Conservation (phyloP, 2,113 vertebrate genomes). For the Perca schrenkii region DNA sequence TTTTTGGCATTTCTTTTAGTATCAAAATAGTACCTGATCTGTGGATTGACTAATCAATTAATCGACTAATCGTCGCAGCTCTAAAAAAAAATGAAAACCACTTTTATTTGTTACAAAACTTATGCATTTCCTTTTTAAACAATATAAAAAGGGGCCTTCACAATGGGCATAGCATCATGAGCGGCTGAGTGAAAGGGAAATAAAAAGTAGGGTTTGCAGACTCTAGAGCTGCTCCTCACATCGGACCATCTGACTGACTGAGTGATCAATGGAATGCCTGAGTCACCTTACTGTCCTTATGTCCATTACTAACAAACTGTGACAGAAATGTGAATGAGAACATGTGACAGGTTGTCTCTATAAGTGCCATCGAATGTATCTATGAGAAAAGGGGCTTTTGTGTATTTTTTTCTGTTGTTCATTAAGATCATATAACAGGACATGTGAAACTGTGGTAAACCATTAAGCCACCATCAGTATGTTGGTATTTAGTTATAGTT, state of each 20-base stretch:
- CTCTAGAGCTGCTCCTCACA: neutral
- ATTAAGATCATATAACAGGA: neutral
- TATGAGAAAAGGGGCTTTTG: neutral
- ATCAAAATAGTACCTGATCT: neutral
- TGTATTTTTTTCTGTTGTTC: neutral
- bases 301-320: neutral
- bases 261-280: neutral
- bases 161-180: neutral
- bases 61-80: neutral
- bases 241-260: neutral
- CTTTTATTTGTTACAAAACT: neutral
- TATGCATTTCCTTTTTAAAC: neutral
- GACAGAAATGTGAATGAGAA: neutral
- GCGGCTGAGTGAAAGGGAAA: neutral
- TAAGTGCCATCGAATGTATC: neutral
- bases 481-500: too few species aligned
- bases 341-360: neutral
- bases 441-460: neutral
- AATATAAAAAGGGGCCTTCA: neutral
- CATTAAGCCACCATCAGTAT: neutral
- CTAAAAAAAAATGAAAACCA: neutral
- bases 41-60: neutral
- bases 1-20: too few species aligned
- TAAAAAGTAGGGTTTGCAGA: neutral
- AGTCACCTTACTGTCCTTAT: neutral